These are phyloP conservation scores for Hylyphantes graminicola DNA, from an alignment of 1,140 invertebrate species.

Conservation along the genomic window DNA sequence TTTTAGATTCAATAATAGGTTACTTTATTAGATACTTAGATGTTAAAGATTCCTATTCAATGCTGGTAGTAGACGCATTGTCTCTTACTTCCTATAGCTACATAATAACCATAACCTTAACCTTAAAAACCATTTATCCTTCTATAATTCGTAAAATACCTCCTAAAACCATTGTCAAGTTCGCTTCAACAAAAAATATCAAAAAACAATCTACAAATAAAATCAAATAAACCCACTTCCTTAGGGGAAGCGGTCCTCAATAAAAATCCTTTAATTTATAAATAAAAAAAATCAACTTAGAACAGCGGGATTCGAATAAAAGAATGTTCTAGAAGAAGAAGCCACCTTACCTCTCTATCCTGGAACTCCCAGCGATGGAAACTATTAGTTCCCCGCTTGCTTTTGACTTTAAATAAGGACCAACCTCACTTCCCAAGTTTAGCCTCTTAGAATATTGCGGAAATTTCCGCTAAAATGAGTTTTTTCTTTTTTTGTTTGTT, in stretches of 20 bases:
- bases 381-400: no score
- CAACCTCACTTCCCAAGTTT: not conserved
- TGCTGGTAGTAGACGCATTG: no score
- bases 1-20: no score
- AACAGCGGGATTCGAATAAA: no score
- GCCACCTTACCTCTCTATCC: not conserved
- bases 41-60: no score
- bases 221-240: not conserved
- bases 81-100: no score
- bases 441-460: constrained; percentile 9
- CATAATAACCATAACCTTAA: no score
- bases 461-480: constrained; percentile 1
- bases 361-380: constrained; percentile 1
- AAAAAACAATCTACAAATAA: not conserved
- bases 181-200: not conserved
- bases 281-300: not conserved
- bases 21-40: no score
- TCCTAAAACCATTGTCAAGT: not conserved
- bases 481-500: not conserved
- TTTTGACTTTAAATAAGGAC: constrained; percentile 43
- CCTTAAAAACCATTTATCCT: no score
- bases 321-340: not conserved
- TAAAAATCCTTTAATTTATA: not conserved
- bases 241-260: not conserved
- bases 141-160: no score